Conservation (phyloP, 1,140 invertebrate genomes). For the Callitettix versicolor region DNA sequence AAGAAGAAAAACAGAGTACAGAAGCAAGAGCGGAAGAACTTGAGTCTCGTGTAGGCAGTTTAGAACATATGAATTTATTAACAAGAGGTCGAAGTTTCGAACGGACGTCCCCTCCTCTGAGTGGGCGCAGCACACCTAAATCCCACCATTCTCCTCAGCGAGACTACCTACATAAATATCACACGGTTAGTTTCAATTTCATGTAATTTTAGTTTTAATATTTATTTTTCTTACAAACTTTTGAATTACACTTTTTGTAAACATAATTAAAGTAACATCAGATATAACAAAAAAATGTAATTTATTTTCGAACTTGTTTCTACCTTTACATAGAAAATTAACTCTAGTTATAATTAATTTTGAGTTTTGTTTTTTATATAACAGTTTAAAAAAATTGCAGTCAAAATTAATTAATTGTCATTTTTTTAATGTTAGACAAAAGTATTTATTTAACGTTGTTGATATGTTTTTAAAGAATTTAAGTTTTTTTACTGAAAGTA, state of each 20-base stretch:
- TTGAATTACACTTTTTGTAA: no score
- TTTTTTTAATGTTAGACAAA: no score
- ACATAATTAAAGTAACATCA: not conserved
- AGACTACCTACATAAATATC: constrained; percentile 74
- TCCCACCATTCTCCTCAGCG: constrained; percentile 62
- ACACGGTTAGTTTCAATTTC: constrained; percentile 50
- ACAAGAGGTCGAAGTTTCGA: constrained; percentile 63
- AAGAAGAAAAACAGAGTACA: constrained; percentile 97
- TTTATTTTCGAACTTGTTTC: not conserved
- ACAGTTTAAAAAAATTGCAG: no score
- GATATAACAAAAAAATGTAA: not conserved
- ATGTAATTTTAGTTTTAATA: no score
- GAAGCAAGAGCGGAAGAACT: constrained; percentile 94
- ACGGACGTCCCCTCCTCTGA: constrained; percentile 61
- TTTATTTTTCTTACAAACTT: no score
- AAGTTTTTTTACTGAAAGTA: no score
- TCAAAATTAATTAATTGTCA: no score
- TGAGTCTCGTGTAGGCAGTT: constrained; percentile 89
- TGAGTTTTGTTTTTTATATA: no score
- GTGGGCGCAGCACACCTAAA: constrained; percentile 70
- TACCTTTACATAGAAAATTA: no score
- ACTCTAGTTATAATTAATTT: no score
- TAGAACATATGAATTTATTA: constrained; percentile 84
- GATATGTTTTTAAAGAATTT: no score
- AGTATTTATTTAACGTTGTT: no score